Evolutionary conservation across 2,113 vertebrate genomes (phyloP).

Genomic region (Burhinus oedicnemus): DNA sequence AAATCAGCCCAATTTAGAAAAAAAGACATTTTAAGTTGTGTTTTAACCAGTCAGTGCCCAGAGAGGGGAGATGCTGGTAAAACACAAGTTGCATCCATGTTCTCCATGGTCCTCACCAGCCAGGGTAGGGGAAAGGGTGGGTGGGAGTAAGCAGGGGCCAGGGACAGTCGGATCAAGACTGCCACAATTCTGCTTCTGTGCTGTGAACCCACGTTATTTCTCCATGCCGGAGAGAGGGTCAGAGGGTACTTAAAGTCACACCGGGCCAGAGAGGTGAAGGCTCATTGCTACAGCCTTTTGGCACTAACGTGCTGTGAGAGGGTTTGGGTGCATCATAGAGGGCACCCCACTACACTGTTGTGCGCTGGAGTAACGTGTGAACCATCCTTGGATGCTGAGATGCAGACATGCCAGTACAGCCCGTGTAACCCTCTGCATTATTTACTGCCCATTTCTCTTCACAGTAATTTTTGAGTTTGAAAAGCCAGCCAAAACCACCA

Average conservation of each 20-base stretch:
- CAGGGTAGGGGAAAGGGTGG: accelerated
- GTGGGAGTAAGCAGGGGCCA: background rate
- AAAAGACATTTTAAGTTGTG: background rate
- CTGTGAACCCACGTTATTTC: background rate
- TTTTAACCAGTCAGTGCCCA: constrained; percentile 39
- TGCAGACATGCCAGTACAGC: background rate
- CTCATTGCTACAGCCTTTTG: background rate
- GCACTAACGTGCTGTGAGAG: background rate
- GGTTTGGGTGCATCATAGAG: background rate
- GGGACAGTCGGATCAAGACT: background rate
- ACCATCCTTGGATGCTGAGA: background rate
- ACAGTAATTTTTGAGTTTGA: background rate
- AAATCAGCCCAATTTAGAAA: constrained; percentile 16
- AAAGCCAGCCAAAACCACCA: constrained; percentile 23
- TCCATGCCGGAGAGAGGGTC: background rate
- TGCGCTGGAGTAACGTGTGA: background rate
- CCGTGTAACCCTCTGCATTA: background rate
- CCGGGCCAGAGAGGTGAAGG: background rate
- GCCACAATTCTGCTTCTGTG: background rate
- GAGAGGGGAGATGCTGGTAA: background rate
- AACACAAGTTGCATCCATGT: background rate
- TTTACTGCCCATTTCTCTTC: background rate
- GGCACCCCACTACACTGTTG: background rate
- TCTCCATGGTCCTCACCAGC: accelerated
- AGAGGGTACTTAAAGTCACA: background rate